Conservation (phyloP, 2,888 invertebrate species). For the Yponomeuta plumbellus region DNA sequence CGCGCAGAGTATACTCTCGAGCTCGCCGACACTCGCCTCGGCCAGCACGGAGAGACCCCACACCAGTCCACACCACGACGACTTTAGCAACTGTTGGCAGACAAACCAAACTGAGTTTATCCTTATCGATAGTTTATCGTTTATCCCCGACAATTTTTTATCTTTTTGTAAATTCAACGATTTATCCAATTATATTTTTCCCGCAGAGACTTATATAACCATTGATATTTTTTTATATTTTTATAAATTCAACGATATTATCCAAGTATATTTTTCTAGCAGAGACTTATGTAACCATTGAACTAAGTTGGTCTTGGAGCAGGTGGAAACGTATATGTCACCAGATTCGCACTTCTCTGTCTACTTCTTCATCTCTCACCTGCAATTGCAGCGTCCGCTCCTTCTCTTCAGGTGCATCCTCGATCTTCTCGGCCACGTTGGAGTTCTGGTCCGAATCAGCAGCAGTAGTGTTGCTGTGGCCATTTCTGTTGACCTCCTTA, state of each 20-base stretch:
- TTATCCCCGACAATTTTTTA: too few relatives aligned
- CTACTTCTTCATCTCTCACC: conserved; percentile 30
- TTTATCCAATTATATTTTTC: too few relatives aligned
- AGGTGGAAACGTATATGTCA: too few relatives aligned
- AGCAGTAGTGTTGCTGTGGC: conserved; percentile 36
- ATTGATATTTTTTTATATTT: too few relatives aligned
- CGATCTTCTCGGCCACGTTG: conserved; percentile 62
- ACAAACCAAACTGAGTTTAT: neutral
- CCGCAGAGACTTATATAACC: too few relatives aligned
- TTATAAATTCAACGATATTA: too few relatives aligned
- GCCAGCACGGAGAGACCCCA: conserved; percentile 94
- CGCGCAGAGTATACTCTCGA: conserved; percentile 93
- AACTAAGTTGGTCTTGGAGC: too few relatives aligned
- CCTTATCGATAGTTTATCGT: too few relatives aligned
- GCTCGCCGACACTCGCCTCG: conserved; percentile 97
- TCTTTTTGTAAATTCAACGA: too few relatives aligned
- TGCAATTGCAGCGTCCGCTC: conserved; percentile 53
- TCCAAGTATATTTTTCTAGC: too few relatives aligned
- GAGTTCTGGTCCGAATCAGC: conserved; percentile 62
- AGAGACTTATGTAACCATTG: too few relatives aligned
- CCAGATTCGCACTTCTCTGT: too few relatives aligned
- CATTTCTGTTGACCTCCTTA: conserved; percentile 47
- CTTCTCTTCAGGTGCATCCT: conserved; percentile 52
- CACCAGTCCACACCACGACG: conserved; percentile 96
- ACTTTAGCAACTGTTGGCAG: conserved; percentile 84